phyloP scores from a whole-genome alignment of 2,797 vertebrate genomes.

The Morus bassanus region DNA sequence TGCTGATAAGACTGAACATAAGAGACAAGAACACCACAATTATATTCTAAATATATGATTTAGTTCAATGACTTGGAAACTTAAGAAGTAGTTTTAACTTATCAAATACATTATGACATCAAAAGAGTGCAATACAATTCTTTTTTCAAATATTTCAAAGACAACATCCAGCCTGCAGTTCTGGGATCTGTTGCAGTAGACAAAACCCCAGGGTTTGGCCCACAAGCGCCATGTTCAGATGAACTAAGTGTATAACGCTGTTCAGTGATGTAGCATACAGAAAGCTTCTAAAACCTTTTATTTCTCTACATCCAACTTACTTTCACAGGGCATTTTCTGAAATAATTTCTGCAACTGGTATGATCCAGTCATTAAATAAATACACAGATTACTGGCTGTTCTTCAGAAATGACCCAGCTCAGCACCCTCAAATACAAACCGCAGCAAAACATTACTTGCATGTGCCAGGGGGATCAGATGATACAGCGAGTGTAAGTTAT shows the following conservation, averaged over 20 bases:
- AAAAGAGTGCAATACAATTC: not conserved
- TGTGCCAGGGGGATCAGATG: not conserved
- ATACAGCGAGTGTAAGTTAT: not conserved
- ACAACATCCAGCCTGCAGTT: not conserved
- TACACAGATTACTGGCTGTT: not conserved
- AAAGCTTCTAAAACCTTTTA: not conserved
- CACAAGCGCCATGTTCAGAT: not conserved
- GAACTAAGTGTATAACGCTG: not conserved
- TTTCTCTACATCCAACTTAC: accelerated
- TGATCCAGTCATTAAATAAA: not conserved
- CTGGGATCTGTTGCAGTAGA: not conserved
- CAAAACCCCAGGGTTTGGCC: not conserved
- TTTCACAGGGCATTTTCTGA: not conserved
- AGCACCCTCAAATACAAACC: not conserved
- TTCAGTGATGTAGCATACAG: not conserved
- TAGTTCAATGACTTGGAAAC: not conserved
- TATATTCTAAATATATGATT: not conserved
- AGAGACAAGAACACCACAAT: not conserved
- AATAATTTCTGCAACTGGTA: not conserved
- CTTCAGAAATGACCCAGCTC: not conserved
- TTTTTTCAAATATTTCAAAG: not conserved
- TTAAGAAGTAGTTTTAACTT: not conserved
- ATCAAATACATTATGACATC: not conserved
- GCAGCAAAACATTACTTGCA: not conserved
- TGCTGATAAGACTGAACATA: not conserved